These are phyloP conservation scores for Hirundo rustica DNA, from an alignment of 2,797 vertebrate species.

Conservation along the genomic window DNA sequence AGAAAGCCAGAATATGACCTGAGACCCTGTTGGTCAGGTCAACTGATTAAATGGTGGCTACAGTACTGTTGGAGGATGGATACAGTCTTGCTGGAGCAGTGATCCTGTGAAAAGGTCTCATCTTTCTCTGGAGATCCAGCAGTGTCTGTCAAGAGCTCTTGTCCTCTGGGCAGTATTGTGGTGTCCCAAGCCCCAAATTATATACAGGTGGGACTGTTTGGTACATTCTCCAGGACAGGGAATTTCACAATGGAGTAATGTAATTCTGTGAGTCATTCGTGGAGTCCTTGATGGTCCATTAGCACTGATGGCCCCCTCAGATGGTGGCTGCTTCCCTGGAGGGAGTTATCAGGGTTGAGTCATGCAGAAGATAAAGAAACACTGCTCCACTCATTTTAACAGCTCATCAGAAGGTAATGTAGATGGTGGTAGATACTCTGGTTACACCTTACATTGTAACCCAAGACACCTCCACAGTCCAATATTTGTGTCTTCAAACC, in stretches of 20 bases:
- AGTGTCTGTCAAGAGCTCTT: neutral
- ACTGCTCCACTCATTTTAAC: neutral
- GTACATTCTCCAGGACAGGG: neutral
- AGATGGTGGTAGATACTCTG: neutral
- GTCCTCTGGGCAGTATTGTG: too few relatives aligned
- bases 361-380: neutral
- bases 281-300: neutral
- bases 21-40: neutral
- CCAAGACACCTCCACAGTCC: neutral
- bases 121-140: neutral
- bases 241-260: neutral
- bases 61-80: neutral
- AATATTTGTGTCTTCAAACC: neutral
- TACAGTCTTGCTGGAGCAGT: neutral
- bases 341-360: neutral
- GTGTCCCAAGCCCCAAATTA: neutral
- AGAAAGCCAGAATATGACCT: neutral
- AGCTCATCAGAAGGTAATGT: neutral
- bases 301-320: neutral
- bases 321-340: fast-evolving
- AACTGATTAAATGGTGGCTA: neutral
- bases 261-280: neutral
- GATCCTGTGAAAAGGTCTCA: neutral
- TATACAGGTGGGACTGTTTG: neutral
- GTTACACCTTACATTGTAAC: neutral